Conservation (phyloP, 1,140 invertebrate genomes). For the Nephotettix cincticeps region DNA sequence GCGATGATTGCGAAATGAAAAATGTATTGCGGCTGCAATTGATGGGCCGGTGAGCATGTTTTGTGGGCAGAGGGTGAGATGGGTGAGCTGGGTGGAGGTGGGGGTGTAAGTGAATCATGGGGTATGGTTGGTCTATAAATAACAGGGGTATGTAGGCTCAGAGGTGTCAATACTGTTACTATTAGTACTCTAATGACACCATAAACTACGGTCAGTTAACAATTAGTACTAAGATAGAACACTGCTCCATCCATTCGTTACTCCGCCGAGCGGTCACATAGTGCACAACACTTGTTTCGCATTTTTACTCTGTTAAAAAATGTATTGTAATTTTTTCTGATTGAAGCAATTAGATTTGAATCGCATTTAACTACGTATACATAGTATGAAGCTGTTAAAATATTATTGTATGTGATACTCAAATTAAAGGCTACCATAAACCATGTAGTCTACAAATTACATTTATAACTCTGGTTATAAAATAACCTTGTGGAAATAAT, state of each 20-base stretch:
- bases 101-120: conserved; percentile 6
- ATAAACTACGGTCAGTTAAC: conserved; percentile 10
- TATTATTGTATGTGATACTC: neutral
- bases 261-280: neutral
- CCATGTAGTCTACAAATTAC: too few relatives aligned
- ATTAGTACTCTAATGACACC: conserved; percentile 12
- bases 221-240: conserved; percentile 9
- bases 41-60: conserved; percentile 3
- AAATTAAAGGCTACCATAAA: neutral
- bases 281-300: neutral
- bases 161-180: conserved; percentile 2
- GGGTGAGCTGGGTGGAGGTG: neutral
- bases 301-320: neutral
- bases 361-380: neutral
- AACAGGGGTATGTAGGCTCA: neutral
- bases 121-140: conserved; percentile 2
- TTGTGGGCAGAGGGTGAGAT: neutral
- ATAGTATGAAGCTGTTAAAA: neutral
- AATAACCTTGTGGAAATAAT: too few relatives aligned
- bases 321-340: neutral
- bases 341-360: neutral
- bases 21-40: neutral
- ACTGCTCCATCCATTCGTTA: neutral
- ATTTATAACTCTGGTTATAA: too few relatives aligned
- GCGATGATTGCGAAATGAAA: conserved; percentile 6